A percentile compares a stretch with the other conserved stretches of the same genome.
These are phyloP conservation scores for Julus scanicus DNA, from an alignment of 2,888 invertebrate species.

Conservation along the genomic window DNA sequence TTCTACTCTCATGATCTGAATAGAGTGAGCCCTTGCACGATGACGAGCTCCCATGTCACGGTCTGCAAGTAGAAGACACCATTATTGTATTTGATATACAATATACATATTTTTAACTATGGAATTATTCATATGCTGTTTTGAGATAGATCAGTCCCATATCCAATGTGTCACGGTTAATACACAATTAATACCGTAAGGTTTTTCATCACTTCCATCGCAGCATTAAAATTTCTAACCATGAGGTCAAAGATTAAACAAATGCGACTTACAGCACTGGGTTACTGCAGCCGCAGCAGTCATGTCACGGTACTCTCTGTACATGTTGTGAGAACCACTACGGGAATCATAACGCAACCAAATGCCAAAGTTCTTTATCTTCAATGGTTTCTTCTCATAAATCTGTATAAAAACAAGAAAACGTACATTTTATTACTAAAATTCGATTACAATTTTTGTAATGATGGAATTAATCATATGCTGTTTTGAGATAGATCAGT, in stretches of 20 bases:
- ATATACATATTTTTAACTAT: background rate
- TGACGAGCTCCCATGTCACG: conserved; percentile 99
- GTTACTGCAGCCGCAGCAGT: conserved; percentile 97
- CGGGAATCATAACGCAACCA: conserved; percentile 99
- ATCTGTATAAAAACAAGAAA: conserved; percentile 68
- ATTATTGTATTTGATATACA: background rate
- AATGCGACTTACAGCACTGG: conserved; percentile 77
- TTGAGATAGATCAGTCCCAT: conserved; percentile 37
- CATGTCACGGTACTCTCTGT: conserved; percentile 98
- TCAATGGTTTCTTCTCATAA: conserved; percentile 89
- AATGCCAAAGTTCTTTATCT: conserved; percentile 99
- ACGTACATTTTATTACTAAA: background rate
- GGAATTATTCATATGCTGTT: background rate
- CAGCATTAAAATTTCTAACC: no score
- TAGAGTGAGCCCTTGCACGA: conserved; percentile 96
- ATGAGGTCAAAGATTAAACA: conserved; percentile 59
- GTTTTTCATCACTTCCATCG: conserved; percentile 6
- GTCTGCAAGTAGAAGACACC: conserved; percentile 67
- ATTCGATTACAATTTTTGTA: background rate
- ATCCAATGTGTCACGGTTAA: conserved; percentile 29
- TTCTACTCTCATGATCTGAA: conserved; percentile 97
- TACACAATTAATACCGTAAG: conserved; percentile 39
- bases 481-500: conserved; percentile 11
- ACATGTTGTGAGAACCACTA: conserved; percentile 99
- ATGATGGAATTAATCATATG: background rate